These are phyloP conservation scores for Heliothis subflexa DNA, from an alignment of 1,140 invertebrate genomes.

Conservation along the genomic window DNA sequence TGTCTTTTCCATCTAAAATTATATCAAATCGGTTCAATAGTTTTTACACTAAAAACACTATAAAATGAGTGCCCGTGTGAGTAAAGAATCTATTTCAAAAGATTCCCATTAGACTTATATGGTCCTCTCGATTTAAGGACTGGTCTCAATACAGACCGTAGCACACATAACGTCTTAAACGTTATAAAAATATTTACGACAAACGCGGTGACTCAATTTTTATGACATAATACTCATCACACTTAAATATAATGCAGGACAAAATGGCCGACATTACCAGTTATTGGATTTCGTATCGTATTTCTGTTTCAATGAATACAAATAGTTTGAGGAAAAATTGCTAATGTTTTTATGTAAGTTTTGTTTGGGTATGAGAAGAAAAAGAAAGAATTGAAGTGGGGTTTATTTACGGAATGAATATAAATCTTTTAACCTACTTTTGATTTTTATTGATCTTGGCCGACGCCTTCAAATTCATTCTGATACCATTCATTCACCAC, in stretches of 20 bases:
- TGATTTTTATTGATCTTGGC: too few relatives aligned
- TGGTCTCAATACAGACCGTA: background rate
- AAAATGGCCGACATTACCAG: conserved; percentile 9
- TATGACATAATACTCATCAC: conserved; percentile 40
- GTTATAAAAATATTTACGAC: conserved; percentile 47
- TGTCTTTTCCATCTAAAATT: too few relatives aligned
- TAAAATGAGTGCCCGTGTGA: too few relatives aligned
- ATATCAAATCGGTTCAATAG: too few relatives aligned
- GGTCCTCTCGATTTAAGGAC: background rate
- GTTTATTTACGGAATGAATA: too few relatives aligned
- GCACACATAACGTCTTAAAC: background rate
- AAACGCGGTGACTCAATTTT: conserved; percentile 20
- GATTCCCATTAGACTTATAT: background rate
- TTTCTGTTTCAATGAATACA: background rate
- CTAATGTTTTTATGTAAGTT: background rate
- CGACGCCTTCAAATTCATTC: too few relatives aligned
- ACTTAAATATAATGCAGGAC: conserved; percentile 13
- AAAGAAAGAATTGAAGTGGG: too few relatives aligned
- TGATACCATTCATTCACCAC: too few relatives aligned
- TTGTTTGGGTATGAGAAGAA: background rate
- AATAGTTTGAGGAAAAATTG: background rate
- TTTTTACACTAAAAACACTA: too few relatives aligned
- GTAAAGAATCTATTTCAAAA: background rate
- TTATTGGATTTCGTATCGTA: conserved; percentile 21
- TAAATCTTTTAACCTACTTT: too few relatives aligned